Evolutionary conservation across 2,113 vertebrate species (phyloP), one percentile per base, ranked within the genome.

Genomic region (Myotis lucifugus): DNA sequence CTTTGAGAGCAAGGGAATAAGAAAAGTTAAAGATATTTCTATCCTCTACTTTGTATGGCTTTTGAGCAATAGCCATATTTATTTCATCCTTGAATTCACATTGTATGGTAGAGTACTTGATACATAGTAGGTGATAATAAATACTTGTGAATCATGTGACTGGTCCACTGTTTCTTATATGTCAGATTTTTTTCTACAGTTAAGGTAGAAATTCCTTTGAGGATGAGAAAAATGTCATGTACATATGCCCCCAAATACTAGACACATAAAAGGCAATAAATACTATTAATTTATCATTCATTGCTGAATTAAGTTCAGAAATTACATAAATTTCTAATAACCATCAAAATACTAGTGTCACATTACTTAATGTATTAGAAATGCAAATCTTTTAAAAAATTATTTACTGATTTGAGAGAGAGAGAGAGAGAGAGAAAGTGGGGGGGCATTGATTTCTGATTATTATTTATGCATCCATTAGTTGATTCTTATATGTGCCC

Each of bases 251-350:
- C 13, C 40, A 74, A 78, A 19, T 66, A 84, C n/a, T 87, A 86
- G 42, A 69, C n/a, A 34, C 56, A 76, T 50, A 11, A 79, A 83
- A 76, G 29, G 13, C 1, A 86, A 25, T 79, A 88, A 88, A 83
- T 90, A 48, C 15, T 89, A 0, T 82, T 92, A 50, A 90, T 78
- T 61, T 85, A 86, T 91, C 67, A 86, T 8, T 74, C 46, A 46
- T 64, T 82, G 29, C 40, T 91, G 37, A 92, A 50, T 91, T 90
- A 70, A 90, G n/a, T 89, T 87, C 37, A 91, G 72, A 87, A 95
- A 82, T 61, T 94, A 78, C 6, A 87, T 42, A 90, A 32, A 86
- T 94, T 46, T 14, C 50, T 27, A 84, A 0, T 82, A 52, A 46
- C 21, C n/a, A 23, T 79, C 40, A 66, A 92, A 93, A 92, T 94